Evolutionary conservation across 1,140 invertebrate species (phyloP).

Genomic region (Drosophila pseudoananassae): DNA sequence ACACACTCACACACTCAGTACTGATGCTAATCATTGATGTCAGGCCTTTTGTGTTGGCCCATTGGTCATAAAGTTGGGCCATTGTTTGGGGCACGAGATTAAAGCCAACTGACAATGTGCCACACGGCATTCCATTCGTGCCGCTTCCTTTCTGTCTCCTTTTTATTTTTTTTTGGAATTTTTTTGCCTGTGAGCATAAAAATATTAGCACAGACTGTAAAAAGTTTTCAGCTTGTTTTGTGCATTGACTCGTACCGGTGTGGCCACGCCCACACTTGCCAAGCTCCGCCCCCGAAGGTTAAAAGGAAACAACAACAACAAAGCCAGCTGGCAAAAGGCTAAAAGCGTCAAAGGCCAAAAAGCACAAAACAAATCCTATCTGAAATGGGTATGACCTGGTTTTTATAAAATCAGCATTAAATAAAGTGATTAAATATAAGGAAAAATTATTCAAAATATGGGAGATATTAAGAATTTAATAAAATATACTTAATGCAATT

Average conservation of each 20-base stretch:
- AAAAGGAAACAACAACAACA: constrained; percentile 14
- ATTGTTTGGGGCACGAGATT: constrained; percentile 47
- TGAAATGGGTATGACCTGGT: background rate
- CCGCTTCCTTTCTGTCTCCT: constrained; percentile 9
- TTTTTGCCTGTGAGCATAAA: constrained; percentile 41
- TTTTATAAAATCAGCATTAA: background rate
- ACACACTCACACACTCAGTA: background rate
- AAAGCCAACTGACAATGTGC: constrained; percentile 23
- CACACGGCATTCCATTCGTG: constrained; percentile 12
- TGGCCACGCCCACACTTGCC: constrained; percentile 11
- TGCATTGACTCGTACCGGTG: constrained; percentile 18
- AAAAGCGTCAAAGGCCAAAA: constrained; percentile 2
- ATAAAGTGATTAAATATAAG: background rate
- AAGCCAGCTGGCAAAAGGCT: constrained; percentile 18
- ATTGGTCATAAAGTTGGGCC: constrained; percentile 47
- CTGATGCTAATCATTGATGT: constrained; percentile 48
- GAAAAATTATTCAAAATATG: too few species aligned
- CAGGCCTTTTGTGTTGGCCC: constrained; percentile 48
- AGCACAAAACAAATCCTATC: background rate
- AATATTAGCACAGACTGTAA: constrained; percentile 66
- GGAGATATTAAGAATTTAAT: background rate
- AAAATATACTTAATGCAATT: too few species aligned
- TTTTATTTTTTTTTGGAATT: constrained; percentile 1
- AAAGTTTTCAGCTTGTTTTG: constrained; percentile 56
- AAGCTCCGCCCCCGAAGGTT: constrained; percentile 1